Evolutionary conservation across 2,113 vertebrate species (phyloP).

Genomic region (Ceuthmochares aereus): DNA sequence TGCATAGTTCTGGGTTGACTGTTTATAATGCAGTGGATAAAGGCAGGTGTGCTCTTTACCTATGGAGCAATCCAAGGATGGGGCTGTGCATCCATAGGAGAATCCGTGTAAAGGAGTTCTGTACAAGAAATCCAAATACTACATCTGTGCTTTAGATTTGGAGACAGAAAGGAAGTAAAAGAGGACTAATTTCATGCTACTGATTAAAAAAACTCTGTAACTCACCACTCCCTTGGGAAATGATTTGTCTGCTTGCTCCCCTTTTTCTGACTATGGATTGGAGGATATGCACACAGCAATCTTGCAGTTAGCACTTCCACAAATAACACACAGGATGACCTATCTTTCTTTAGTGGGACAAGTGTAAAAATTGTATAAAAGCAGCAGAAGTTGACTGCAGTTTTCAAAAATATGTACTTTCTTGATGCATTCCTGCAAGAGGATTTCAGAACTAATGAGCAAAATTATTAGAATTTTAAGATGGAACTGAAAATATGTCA

Average conservation of each 20-base stretch:
- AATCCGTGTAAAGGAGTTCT: background rate
- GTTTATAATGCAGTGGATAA: background rate
- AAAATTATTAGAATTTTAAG: background rate
- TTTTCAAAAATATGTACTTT: background rate
- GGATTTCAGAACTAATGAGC: background rate
- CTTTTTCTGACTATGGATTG: background rate
- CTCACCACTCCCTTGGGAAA: background rate
- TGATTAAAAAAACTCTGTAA: background rate
- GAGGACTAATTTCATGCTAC: background rate
- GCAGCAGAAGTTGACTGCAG: background rate
- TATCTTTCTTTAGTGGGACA: background rate
- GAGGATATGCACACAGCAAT: no score
- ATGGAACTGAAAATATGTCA: background rate
- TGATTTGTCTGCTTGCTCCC: background rate
- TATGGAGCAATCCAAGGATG: background rate
- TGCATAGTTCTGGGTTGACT: background rate
- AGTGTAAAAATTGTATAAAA: background rate
- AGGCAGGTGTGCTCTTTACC: background rate
- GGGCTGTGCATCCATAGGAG: background rate
- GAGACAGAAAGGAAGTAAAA: background rate
- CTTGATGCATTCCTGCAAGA: background rate
- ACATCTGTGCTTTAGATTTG: background rate
- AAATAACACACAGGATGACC: fast-evolving
- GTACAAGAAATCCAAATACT: background rate
- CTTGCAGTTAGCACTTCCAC: background rate